phyloP scores from a whole-genome alignment of 2,888 invertebrate species.

The Caenorhabditis zanzibari region DNA sequence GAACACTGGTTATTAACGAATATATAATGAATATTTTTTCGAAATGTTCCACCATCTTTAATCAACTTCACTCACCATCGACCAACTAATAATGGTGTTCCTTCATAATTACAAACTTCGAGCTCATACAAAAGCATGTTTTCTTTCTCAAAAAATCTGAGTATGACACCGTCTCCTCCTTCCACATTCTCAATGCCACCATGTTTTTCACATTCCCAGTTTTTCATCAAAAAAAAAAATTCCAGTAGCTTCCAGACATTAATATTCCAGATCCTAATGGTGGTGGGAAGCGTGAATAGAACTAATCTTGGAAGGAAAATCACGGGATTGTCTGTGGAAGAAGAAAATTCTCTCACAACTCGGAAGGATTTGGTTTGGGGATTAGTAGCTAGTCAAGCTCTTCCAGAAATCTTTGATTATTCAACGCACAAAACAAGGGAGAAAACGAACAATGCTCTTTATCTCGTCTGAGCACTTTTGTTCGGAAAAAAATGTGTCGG shows the following conservation, averaged over 20 bases:
- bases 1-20: no score
- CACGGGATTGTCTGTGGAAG: conserved; percentile 10
- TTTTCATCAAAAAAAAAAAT: neutral
- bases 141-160: no score
- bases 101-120: no score
- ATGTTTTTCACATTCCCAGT: neutral
- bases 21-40: no score
- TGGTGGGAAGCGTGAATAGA: conserved; percentile 5
- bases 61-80: no score
- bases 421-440: neutral
- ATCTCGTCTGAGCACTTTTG: conserved; percentile 5
- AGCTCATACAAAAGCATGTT: no score
- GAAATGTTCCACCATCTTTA: no score
- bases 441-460: conserved; percentile 18
- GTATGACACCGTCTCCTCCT: no score
- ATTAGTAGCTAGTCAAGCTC: neutral
- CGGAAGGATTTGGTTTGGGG: conserved; percentile 6
- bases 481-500: neutral
- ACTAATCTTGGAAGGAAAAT: neutral
- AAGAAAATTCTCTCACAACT: conserved; percentile 13
- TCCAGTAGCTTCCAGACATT: neutral
- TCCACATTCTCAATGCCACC: no score
- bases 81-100: no score
- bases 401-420: conserved; percentile 23
- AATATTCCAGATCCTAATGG: neutral